Evolutionary conservation across 2,113 vertebrate genomes (phyloP).

Genomic region (Numenius arquata): DNA sequence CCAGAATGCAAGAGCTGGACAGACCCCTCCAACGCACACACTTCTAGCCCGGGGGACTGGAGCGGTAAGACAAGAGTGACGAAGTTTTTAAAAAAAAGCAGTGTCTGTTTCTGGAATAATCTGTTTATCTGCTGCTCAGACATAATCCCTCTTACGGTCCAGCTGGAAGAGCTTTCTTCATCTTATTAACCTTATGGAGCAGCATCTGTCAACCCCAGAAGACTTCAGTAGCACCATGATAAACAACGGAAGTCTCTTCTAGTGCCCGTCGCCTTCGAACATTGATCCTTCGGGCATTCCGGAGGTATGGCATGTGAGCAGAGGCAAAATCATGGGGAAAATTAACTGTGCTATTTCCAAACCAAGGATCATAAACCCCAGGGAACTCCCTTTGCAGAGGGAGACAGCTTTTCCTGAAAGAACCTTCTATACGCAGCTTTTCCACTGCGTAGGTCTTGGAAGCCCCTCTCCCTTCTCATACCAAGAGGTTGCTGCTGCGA

Average conservation of each 20-base stretch:
- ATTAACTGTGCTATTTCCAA: not conserved
- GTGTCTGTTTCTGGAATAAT: constrained; percentile 87
- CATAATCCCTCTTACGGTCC: constrained; percentile 88
- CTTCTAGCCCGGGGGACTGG: not conserved
- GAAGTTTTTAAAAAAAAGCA: constrained; percentile 74
- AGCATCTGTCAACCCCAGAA: constrained; percentile 80
- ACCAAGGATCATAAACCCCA: not conserved
- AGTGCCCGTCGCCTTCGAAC: not conserved
- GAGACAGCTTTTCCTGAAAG: not conserved
- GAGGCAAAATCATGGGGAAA: not conserved
- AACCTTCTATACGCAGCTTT: not conserved
- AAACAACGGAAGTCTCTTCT: constrained; percentile 55
- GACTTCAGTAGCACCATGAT: constrained; percentile 22
- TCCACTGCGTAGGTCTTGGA: not conserved
- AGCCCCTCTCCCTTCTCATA: not conserved
- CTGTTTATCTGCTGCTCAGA: constrained; percentile 89
- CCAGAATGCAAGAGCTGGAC: not conserved
- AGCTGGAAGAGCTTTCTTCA: constrained; percentile 82
- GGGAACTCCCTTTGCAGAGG: not conserved
- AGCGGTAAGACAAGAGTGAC: constrained; percentile 72
- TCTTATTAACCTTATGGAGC: constrained; percentile 91
- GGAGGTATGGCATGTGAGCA: not conserved
- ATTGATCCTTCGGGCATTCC: not conserved
- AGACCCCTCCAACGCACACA: not conserved
- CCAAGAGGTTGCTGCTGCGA: not conserved